These are phyloP conservation scores for Eupithecia vulgata DNA, from an alignment of 2,888 invertebrate species.

Conservation along the genomic window DNA sequence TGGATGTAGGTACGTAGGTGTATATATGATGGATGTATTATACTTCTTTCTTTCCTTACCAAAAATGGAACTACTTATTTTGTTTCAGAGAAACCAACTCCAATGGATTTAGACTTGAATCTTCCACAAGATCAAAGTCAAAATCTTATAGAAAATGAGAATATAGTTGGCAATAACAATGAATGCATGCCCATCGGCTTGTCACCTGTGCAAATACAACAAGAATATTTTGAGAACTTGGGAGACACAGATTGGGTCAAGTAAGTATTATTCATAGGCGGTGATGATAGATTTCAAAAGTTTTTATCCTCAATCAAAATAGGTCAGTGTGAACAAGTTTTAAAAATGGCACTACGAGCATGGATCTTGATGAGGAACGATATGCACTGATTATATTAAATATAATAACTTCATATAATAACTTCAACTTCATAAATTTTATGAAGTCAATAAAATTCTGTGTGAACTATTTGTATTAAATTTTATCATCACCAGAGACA, in stretches of 20 bases:
- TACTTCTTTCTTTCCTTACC: no score
- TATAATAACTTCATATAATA: no score
- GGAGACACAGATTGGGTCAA: conserved; percentile 83
- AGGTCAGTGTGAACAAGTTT: not conserved
- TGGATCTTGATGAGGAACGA: not conserved
- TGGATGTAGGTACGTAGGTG: no score
- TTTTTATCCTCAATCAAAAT: not conserved
- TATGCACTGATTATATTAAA: not conserved
- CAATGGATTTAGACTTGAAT: conserved; percentile 36
- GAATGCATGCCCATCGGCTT: conserved; percentile 45
- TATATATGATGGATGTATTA: no score
- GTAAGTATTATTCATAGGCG: conserved; percentile 58
- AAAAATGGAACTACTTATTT: not conserved
- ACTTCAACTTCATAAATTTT: no score
- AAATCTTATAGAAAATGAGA: conserved; percentile 35
- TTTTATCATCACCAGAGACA: not conserved
- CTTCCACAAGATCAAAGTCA: conserved; percentile 25
- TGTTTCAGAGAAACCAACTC: conserved; percentile 23
- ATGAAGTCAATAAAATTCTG: not conserved
- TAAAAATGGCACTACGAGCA: not conserved
- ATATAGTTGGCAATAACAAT: conserved; percentile 32
- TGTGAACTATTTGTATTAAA: not conserved
- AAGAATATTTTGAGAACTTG: conserved; percentile 83
- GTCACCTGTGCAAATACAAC: conserved; percentile 78
- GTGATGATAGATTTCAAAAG: not conserved